phyloP scores from a whole-genome alignment of 2,113 vertebrate species.

The Oxyruncus cristatus region DNA sequence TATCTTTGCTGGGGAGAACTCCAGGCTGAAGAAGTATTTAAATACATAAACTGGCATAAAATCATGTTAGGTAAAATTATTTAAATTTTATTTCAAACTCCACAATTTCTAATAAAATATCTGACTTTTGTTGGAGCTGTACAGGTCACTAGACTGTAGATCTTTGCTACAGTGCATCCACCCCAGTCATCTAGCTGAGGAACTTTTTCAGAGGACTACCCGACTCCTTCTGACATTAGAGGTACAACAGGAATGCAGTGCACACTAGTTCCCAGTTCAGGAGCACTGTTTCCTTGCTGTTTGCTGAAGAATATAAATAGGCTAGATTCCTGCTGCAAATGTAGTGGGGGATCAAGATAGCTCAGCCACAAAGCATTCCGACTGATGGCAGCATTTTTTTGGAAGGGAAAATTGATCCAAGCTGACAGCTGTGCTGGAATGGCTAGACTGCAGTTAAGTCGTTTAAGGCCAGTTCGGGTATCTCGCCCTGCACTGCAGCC shows the following conservation, averaged over 20 bases:
- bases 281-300: not conserved
- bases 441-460: conserved; percentile 22
- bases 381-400: conserved; percentile 54
- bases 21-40: conserved; percentile 46
- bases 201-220: not conserved
- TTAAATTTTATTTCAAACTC: not conserved
- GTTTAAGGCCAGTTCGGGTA: not conserved
- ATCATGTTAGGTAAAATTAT: conserved; percentile 24
- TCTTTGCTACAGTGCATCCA: not conserved
- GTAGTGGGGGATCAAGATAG: conserved; percentile 51
- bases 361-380: conserved; percentile 17
- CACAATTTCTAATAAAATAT: conserved; percentile 43
- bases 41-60: conserved; percentile 65
- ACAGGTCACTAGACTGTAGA: not conserved
- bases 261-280: not conserved
- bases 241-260: not conserved
- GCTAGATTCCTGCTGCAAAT: conserved; percentile 24
- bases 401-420: conserved; percentile 55
- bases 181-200: not conserved
- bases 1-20: conserved; percentile 64
- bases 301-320: conserved; percentile 38
- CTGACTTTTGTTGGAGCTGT: not conserved
- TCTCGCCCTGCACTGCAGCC: not conserved
- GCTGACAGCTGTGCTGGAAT: conserved; percentile 62
- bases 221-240: not conserved